Base-by-base conservation (phyloP, 2,113 vertebrate species). In the Epinephelus moara region DNA sequence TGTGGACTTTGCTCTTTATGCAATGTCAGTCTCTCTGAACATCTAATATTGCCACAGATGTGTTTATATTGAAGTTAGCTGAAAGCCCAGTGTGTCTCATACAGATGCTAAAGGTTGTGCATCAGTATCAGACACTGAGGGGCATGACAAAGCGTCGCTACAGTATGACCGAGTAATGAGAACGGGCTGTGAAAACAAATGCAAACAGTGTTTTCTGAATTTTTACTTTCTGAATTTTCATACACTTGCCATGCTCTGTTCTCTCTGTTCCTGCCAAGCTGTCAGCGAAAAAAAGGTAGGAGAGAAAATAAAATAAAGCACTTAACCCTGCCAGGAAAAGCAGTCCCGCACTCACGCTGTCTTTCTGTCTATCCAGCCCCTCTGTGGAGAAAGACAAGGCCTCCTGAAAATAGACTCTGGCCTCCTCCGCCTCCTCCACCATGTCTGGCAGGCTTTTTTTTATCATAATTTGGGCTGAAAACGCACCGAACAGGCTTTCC, bases 391-490 rank as follows among this genome's bases (percentile, higher is more conserved):
- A 80, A 82, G 85, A 77, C 81, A 25, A 80, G 71, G 49, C 72
- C 57, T 86, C 78, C 85, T 68, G 66, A 78, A 94, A 93, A 93
- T 93, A 94, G 87, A 81, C 62, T 72, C 49, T 5, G 37, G 74
- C 89, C 85, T 90, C 88, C 80, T 86, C 85, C 61, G 40, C 82
- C 74, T 81, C 92, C 90, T 87, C 90, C 81, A 70, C 74, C 53
- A 59, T 91, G 90, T 94, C 92, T 93, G 81, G 85, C 81, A 92
- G 72, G 40, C 56, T 74, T 76, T 59, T 53, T 60, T 60, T 75
- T 47, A 15, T 81, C 66, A 78, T 70, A 88, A 88, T 87, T 88
- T 80, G 78, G 62, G 61, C 70, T 66, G 75, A 78, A 88, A 89
- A 85, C 47, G 61, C 25, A 82, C 52, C 62, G 68, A 72, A 69